Base-by-base conservation (phyloP, 2,888 invertebrate genomes). In the Augiades crinisus region DNA sequence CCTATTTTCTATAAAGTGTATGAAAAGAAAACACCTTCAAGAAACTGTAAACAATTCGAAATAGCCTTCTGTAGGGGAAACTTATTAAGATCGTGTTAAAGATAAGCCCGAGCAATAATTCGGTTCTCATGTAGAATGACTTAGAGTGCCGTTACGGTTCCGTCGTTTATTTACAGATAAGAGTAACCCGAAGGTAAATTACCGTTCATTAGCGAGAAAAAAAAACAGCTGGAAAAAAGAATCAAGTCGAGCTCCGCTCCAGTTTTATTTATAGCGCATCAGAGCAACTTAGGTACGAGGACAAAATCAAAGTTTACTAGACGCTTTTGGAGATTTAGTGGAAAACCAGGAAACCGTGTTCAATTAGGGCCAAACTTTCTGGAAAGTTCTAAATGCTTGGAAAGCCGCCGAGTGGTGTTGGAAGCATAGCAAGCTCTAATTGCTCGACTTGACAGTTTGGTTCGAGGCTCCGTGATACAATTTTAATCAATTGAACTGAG, bases 311-410 rank as follows among this genome's bases (percentile, higher is more conserved):
- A 22, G 47, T 44, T 40, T 37, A 45, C 40, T 31, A 40, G 24
- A 21, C 52, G 36, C 21, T 14, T 44, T 31, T 10, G 21, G 37
- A 13, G 31, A 17, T 24, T 52, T 47, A 54, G 30, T 41, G 22
- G 27, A 44, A 51, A 55, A 54, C 50, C 54, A 44, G 45, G 45
- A 51, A 45, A 54, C 47, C 47, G 36, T 61, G 53, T 64, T 60
- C 62, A 70, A 67, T 64, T 55, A 60, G 61, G 60, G 51, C 47
- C 59, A 60, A 60, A 64, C 57, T 63, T 62, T 47, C 43, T 38
- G n/a, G 19, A 47, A 61, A 61, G 59, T 62, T 54, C 47, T 49
- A 59, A 49, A 50, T 21, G 54, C 17, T 38, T 13, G 30, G 38
- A 38, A 45, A 50, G 50, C 43, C 36, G 43, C 43, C 36, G 36